These are phyloP conservation scores for Sylvilagus floridanus DNA, from an alignment of 2,797 vertebrate genomes.

Conservation along the genomic window DNA sequence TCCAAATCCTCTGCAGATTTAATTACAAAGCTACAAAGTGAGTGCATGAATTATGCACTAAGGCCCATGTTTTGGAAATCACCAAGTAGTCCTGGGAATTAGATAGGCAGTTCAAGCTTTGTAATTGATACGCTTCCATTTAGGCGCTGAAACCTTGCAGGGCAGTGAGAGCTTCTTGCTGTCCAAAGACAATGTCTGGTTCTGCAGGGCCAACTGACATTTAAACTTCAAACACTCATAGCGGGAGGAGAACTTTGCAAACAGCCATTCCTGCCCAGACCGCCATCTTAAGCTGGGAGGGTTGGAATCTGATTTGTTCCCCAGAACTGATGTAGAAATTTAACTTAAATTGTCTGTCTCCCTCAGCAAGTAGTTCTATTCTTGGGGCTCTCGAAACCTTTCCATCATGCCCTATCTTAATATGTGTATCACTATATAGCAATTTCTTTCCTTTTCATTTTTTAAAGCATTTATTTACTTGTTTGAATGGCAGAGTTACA, in stretches of 20 bases:
- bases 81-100: constrained; percentile 71
- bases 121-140: constrained; percentile 64
- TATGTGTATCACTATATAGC: not conserved
- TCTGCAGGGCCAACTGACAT: not conserved
- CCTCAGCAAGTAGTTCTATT: not conserved
- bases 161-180: constrained; percentile 21
- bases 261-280: not conserved
- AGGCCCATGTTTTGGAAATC: constrained; percentile 75
- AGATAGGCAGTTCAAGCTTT: constrained; percentile 67
- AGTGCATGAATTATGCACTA: constrained; percentile 77
- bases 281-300: not conserved
- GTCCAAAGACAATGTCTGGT: constrained; percentile 19
- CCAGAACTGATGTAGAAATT: too few species aligned
- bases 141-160: not conserved
- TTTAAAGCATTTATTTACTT: too few species aligned
- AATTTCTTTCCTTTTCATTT: too few species aligned
- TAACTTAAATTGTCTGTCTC: not conserved
- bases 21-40: constrained; percentile 76
- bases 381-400: not conserved
- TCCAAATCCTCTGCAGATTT: constrained; percentile 68
- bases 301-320: not conserved
- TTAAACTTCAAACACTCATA: constrained; percentile 38
- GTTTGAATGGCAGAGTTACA: too few species aligned
- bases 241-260: not conserved
- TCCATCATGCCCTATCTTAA: not conserved